These are phyloP conservation scores for Chlorodrepanis virens DNA, from an alignment of 2,113 vertebrate genomes.

Conservation along the genomic window DNA sequence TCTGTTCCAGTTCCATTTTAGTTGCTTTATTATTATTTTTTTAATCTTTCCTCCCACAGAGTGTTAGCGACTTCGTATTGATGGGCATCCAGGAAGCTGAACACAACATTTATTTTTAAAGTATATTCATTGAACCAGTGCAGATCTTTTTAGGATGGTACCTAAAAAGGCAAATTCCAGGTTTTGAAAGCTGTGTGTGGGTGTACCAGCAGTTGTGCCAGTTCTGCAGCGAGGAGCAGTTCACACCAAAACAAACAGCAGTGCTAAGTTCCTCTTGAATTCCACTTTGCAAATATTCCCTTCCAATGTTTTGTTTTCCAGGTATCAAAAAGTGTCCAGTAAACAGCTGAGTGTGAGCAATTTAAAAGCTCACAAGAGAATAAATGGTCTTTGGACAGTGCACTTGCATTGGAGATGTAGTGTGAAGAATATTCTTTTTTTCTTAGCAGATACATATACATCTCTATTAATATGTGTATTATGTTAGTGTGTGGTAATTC, in stretches of 20 bases:
- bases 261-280: background rate
- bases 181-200: background rate
- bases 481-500: background rate
- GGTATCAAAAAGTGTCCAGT: background rate
- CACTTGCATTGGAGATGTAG: background rate
- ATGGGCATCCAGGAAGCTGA: background rate
- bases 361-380: background rate
- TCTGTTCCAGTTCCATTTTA: constrained; percentile 24
- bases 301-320: background rate
- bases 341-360: background rate
- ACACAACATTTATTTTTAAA: background rate
- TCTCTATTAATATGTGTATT: background rate
- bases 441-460: background rate
- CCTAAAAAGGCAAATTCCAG: background rate
- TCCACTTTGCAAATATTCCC: background rate
- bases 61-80: background rate
- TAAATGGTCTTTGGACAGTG: background rate
- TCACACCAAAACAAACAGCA: background rate
- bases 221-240: fast-evolving
- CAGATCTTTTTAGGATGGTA: background rate
- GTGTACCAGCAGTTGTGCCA: background rate
- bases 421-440: background rate
- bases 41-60: background rate
- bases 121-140: background rate
- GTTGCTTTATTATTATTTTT: background rate